Conservation (phyloP, 2,113 vertebrate genomes). For the Elanus axillaris region DNA sequence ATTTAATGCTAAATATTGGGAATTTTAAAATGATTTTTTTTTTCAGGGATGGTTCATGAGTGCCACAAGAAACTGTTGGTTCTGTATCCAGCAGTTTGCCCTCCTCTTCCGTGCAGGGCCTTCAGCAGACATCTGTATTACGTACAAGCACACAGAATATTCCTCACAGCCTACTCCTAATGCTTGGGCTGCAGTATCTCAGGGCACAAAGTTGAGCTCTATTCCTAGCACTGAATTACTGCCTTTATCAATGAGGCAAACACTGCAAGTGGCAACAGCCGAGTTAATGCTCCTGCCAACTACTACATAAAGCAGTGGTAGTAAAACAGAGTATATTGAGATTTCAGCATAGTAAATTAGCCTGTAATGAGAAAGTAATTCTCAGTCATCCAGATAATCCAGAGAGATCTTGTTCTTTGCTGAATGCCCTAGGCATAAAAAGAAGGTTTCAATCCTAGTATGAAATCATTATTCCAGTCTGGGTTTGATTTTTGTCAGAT, state of each 20-base stretch:
- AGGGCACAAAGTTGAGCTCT: background rate
- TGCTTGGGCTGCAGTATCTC: background rate
- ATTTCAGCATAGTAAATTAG: slow-evolving; percentile 10
- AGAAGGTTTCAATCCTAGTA: background rate
- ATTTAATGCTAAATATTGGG: background rate
- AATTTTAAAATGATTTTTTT: background rate
- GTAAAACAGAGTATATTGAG: background rate
- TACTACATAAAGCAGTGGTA: background rate
- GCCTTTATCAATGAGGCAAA: background rate
- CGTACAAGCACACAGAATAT: background rate
- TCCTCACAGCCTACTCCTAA: background rate
- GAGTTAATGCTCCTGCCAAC: slow-evolving; percentile 8
- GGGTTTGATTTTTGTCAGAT: background rate
- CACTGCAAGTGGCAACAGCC: background rate
- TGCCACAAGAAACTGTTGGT: background rate
- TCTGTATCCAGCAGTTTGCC: background rate
- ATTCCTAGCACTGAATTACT: background rate
- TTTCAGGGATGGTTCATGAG: background rate
- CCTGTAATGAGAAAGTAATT: slow-evolving; percentile 25
- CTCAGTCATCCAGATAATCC: slow-evolving; percentile 3
- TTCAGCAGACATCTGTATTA: background rate
- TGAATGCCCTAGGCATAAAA: background rate
- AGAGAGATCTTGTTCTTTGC: background rate
- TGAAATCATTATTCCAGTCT: background rate
- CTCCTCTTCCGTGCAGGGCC: background rate